Base-by-base conservation (phyloP, 1,140 invertebrate species). In the Drosophila carrolli region DNA sequence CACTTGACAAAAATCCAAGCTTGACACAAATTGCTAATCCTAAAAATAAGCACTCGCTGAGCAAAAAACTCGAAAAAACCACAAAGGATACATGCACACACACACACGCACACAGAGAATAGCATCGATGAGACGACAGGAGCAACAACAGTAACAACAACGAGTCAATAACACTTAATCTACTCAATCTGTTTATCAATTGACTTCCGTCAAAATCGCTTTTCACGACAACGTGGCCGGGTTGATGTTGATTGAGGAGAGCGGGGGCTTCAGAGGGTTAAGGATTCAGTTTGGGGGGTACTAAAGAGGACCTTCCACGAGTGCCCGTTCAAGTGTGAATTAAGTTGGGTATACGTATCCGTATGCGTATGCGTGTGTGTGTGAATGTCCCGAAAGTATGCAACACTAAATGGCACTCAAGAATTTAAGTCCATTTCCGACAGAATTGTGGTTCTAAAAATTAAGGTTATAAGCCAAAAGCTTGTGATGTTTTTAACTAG, bases 121-220 rank as follows among this genome's bases (percentile, higher is more conserved):
- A 61, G 43, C 47, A 47, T 29, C 48, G 47, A 46, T 46, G 58
- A 47, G 35, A 37, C 47, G 29, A 35, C 23, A 61, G 43, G 27
- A 14, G 32, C 48, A 46, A 11, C 48, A 57, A 14, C 67, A 60
- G 16, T 53, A 44, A 27, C 66, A 53, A 61, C 66, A 63, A 46
- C 70, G 80, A 83, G 80, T 83, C 80, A 83, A 82, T 82, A 83
- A 82, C 80, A 83, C 80, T 83, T 83, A 83, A 83, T 83, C 80
- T 83, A 83, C 79, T 75, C 80, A 83, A 83, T 83, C 80, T 83
- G 80, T 83, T 83, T 83, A 82, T 83, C 80, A 83, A 83, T 83
- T 83, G 80, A 83, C 80, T 83, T 83, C 75, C 80, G 79, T 81
- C 78, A 81, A 81, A 81, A 81, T 75, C 78, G 74, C 75, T 81